Evolutionary conservation across 1,140 invertebrate genomes (phyloP).

Genomic region (Magallana gigas): DNA sequence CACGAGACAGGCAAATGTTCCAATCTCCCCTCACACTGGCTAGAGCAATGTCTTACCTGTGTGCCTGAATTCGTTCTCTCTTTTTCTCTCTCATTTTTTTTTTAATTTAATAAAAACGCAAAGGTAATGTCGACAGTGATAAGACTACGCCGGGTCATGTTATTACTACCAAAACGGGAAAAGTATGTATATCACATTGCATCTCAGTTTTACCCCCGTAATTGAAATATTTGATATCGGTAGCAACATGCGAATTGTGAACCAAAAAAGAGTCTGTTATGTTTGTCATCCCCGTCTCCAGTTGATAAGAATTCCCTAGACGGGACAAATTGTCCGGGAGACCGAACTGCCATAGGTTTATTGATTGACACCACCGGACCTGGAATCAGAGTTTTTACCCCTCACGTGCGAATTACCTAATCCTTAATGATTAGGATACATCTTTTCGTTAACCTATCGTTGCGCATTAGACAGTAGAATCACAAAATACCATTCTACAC

Average conservation of each 20-base stretch:
- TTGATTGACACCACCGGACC: slow-evolving; percentile 34
- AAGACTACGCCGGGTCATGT: not conserved
- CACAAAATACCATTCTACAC: not conserved
- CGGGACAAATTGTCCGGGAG: slow-evolving; percentile 10
- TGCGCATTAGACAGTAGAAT: not conserved
- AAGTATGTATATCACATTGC: slow-evolving; percentile 3
- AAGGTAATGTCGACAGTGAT: not conserved
- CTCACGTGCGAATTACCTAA: slow-evolving; percentile 32
- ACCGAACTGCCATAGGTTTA: not conserved
- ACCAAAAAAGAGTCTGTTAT: not conserved
- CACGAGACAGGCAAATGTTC: not conserved
- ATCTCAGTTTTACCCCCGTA: not conserved
- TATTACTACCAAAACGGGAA: not conserved
- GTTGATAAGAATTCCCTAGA: slow-evolving; percentile 2
- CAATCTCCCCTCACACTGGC: slow-evolving; percentile 1
- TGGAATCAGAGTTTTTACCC: slow-evolving; percentile 26
- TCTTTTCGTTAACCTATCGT: not conserved
- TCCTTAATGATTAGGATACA: not conserved
- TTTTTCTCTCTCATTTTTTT: not conserved
- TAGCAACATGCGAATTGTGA: slow-evolving; percentile 17
- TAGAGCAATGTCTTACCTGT: not conserved
- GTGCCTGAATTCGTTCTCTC: not conserved
- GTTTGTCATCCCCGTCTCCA: not conserved
- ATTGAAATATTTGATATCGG: slow-evolving; percentile 24
- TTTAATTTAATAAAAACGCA: too few relatives aligned